Base-by-base conservation (phyloP, 23 tunicate species). In the Corella eumyota region DNA sequence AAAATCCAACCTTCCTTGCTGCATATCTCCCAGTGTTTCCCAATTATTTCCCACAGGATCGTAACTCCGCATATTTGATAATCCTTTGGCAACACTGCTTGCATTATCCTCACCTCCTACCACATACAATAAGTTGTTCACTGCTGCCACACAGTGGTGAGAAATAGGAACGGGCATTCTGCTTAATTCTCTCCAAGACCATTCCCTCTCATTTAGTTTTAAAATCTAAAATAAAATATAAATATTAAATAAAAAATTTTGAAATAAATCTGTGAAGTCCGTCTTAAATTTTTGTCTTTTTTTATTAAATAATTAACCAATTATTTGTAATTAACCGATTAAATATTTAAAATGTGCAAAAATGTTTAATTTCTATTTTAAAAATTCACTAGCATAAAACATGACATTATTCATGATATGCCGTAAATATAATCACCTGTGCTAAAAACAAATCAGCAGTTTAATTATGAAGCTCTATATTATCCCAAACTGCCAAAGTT, bases 71-170 rank as follows among this genome's bases (percentile, higher is more conserved):
- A 68, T 24, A 15, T 61, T 21, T 21, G 74, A 32, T 0, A 68
- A 38, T 28, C 74, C 71, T 56, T 59, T 61, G 2, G 34, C 60
- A 15, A 60, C 83, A n/a, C 68, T 21, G 4, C 58, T 76, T 3
- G 83, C 51, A 3, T 67, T 55, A 6, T 76, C 83, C 37, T 56
- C 74, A 4, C 83, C 83, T 29, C 83, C 83, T 25, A 55, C 74
- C 24, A 76, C 73, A 48, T 66, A 76, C 61, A 76, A 58, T 9
- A 50, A 26, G 29, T 58, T 67, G 46, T 56, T 61, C 44, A 67
- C 68, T 44, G 59, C 83, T 2, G 74, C 67, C 62, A 58, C 74
- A 34, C 53, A 25, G 74, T 76, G 83, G 61, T 76, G 73, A 34
- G 74, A 67, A 15, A 76, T 36, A 4, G 71, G 61, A 23, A 49